These are phyloP conservation scores for Trinectes maculatus DNA, from an alignment of 2,113 vertebrate genomes.

Conservation along the genomic window DNA sequence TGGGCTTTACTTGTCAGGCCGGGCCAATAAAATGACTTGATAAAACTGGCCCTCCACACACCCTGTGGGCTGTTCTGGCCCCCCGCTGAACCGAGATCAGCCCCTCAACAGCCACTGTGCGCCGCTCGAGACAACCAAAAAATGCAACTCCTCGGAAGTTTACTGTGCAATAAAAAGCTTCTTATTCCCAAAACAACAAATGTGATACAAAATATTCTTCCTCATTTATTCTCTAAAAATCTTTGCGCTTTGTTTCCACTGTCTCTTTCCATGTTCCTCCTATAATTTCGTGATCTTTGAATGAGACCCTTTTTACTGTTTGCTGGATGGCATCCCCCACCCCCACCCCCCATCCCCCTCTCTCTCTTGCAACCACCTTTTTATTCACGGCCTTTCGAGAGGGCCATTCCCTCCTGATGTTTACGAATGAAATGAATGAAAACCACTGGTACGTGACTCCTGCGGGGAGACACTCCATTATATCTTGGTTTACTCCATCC, in stretches of 20 bases:
- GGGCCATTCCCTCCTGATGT: slow-evolving; percentile 49
- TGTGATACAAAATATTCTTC: slow-evolving; percentile 47
- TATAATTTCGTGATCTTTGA: slow-evolving; percentile 45
- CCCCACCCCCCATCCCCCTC: too few species aligned
- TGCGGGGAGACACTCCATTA: slow-evolving; percentile 67
- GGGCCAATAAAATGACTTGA: slow-evolving; percentile 48
- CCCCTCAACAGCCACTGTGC: slow-evolving; percentile 43
- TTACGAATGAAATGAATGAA: slow-evolving; percentile 75
- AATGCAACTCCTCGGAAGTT: slow-evolving; percentile 45
- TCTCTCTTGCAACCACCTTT: slow-evolving; percentile 42
- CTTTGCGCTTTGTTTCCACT: slow-evolving; percentile 10
- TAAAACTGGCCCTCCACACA: slow-evolving; percentile 23
- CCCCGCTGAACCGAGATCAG: slow-evolving; percentile 49
- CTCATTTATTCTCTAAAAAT: slow-evolving; percentile 8
- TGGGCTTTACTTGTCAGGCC: slow-evolving; percentile 35
- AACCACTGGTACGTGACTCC: slow-evolving; percentile 59
- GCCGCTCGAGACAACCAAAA: slow-evolving; percentile 57
- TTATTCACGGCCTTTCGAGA: slow-evolving; percentile 64
- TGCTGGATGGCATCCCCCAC: slow-evolving; percentile 34
- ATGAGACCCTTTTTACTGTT: slow-evolving; percentile 51
- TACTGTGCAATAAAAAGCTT: slow-evolving; percentile 62
- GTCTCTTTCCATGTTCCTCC: slow-evolving; percentile 33
- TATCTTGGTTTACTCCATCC: slow-evolving; percentile 69
- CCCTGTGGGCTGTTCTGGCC: slow-evolving; percentile 23
- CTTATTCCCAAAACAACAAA: slow-evolving; percentile 46